phyloP scores from a whole-genome alignment of 2,797 vertebrate genomes.

The Peromyscus aztecus region DNA sequence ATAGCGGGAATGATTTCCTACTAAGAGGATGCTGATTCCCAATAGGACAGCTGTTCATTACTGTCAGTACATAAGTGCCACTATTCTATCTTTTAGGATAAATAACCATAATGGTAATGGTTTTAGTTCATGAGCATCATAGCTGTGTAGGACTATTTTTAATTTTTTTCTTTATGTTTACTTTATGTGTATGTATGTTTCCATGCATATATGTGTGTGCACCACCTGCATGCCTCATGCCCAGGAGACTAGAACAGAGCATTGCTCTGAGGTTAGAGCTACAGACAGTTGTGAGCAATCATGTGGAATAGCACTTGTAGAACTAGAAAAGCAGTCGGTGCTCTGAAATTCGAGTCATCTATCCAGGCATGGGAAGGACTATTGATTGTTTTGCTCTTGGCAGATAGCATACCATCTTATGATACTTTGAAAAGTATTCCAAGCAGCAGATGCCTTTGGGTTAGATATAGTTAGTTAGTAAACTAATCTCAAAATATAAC shows the following conservation, averaged over 20 bases:
- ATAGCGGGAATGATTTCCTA: not conserved
- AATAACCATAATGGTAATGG: not conserved
- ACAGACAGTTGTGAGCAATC: not conserved
- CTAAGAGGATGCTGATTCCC: not conserved
- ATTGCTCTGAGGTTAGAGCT: too few species aligned
- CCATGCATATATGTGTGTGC: not conserved
- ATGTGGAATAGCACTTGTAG: not conserved
- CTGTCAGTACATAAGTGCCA: not conserved
- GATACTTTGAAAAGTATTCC: too few species aligned
- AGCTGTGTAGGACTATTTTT: not conserved
- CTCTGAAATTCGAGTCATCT: not conserved
- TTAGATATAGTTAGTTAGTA: not conserved
- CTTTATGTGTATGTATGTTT: not conserved
- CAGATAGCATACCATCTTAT: not conserved
- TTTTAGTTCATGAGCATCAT: not conserved
- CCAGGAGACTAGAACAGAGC: not conserved
- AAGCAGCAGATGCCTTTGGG: not conserved
- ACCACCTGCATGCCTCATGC: not conserved
- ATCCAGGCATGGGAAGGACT: not conserved
- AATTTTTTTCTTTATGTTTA: not conserved
- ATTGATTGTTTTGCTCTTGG: not conserved
- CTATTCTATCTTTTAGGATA: not conserved
- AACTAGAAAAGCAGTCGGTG: not conserved
- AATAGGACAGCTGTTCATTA: not conserved
- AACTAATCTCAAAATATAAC: not conserved